Evolutionary conservation across 1,140 invertebrate genomes (phyloP), one percentile per base, ranked within the genome.

Genomic region (Penaeus chinensis): DNA sequence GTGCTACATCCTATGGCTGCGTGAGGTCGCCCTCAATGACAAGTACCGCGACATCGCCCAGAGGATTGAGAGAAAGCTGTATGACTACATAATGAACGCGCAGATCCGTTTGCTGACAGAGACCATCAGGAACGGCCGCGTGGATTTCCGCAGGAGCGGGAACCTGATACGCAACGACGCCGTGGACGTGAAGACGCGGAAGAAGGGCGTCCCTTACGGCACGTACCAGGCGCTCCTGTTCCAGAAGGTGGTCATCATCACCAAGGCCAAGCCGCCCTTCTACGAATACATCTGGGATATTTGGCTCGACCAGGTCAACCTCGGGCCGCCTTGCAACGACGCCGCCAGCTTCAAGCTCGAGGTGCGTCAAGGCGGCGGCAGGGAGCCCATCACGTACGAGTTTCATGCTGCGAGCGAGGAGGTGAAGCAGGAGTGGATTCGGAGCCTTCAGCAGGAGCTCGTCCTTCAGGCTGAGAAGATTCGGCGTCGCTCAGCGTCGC

Each of bases 281-380:
- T 87, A 87, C 60, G 86, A 87, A 22, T 83, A 87, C 47, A 37
- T 47, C 5, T 82, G 80, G 86, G 86, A 87, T n/a, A 87, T 87
- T 8, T 87, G 86, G 86, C 71, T 87, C 54, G 81, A 87, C 71
- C 86, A 87, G n/a, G 86, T 83, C 32, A 87, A 87, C 62, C 71
- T 87, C 24, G 86, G 86, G 4, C 86, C 80, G 32, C 86, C 86
- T 5, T 19, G 61, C n/a, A 78, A 7, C 74, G 62, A 54, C 16
- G 80, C 82, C 61, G 19, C 47, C 7, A 42, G 47, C 54, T 87
- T 87, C 71, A 76, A 82, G 80, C 32, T 87, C 69, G 86, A 87
- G 62, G 86, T 87, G 47, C 86, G 86, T 7, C 86, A 87, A 71
- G 86, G 86, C 2, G 71, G 86, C 32, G 81, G 80, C n/a, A 82